Conservation (phyloP, 2,888 invertebrate genomes). For the Capitulum mitella region DNA sequence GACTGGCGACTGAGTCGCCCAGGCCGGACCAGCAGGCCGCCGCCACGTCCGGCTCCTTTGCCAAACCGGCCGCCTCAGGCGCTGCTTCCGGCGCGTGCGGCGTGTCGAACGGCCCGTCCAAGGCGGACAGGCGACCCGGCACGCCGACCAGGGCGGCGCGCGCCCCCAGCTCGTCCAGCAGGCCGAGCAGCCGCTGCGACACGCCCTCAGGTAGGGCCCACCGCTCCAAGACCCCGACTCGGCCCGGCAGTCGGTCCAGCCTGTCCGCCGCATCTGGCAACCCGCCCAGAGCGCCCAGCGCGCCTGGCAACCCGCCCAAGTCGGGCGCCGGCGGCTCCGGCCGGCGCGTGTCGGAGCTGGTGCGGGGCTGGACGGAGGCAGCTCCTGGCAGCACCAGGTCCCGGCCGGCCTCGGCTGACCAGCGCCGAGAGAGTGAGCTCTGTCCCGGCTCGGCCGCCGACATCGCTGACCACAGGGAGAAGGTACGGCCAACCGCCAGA, state of each 20-base stretch:
- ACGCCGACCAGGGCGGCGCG: background rate
- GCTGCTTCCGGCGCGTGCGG: background rate
- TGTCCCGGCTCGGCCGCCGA: too few relatives aligned
- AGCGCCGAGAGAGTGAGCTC: too few relatives aligned
- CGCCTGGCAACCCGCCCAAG: background rate
- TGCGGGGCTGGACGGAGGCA: background rate
- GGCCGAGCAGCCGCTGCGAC: background rate
- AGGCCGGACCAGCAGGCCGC: background rate
- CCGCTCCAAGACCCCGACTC: background rate
- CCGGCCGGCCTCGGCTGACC: background rate
- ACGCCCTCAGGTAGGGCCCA: background rate
- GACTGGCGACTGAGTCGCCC: background rate
- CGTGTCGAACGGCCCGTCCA: background rate
- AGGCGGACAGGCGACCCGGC: background rate
- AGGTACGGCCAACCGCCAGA: background rate
- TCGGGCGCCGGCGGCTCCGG: background rate
- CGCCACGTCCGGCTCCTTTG: background rate
- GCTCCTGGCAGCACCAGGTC: background rate
- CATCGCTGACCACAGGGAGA: background rate
- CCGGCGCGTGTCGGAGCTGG: background rate
- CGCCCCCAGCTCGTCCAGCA: background rate
- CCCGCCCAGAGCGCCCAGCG: background rate
- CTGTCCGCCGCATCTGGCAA: background rate
- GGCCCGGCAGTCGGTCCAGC: background rate
- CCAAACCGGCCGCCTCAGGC: background rate